Base-by-base conservation (phyloP, 2,888 invertebrate genomes). In the Hipparchia sbordonii region DNA sequence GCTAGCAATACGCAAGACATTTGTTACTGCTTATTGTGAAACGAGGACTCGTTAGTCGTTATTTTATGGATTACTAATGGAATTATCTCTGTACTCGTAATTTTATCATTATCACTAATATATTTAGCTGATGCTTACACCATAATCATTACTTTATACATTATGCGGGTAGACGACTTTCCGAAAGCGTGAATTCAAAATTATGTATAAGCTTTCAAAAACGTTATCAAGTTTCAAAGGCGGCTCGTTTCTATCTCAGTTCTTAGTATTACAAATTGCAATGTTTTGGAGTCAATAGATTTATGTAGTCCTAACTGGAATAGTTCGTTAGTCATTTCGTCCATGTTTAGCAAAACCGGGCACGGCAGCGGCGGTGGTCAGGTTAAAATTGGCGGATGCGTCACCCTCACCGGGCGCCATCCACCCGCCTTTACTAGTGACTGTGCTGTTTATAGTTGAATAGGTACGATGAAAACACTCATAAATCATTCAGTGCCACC, bases 361-460 rank as follows among this genome's bases (percentile, higher is more conserved):
- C 82, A 48, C 48, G 1, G 79, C 79, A 78, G 77, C 74, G 78
- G 48, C 48, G 10, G 5, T 10, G 10, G 82, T 81, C 85, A 83
- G 83, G 83, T 87, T 87, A 86, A 86, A 85, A 80, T 82, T 79
- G 82, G 83, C 79, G 82, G 77, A 85, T 90, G 90, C 85, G 90
- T 91, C 91, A 89, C 80, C 48, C 48, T 48, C 4, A 48, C 8
- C 79, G 75, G 83, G 83, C 85, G 86, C 83, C 87, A 80, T 72
- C 75, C 81, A 82, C 84, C 82, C 81, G 86, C 84, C 85, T 84
- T 83, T 83, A 83, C 84, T 75, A 62, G 68, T 70, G 66, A 71
- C 57, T 51, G 67, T 66, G 68, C 65, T 71, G 10, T 52, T 63
- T 8, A 48, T 48, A 51, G 48, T 51, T 63, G 71, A 66, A 73